Percentiles rank a stretch among this genome's conserved stretches.
Evolutionary conservation across 2,888 invertebrate species (phyloP).

Genomic region (Hoplodrina blanda): DNA sequence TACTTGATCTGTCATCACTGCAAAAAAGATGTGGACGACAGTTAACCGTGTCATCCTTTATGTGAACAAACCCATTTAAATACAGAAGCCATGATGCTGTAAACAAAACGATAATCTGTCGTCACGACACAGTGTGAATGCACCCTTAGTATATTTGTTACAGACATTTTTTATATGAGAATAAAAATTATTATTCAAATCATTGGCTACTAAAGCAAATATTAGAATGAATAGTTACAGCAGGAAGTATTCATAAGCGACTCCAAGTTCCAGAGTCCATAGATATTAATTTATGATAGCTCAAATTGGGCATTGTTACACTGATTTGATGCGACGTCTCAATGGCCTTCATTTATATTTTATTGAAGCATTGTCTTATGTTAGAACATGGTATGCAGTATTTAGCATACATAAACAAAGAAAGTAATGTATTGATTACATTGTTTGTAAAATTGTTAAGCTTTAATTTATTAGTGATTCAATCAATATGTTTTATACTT

Average conservation of each 20-base stretch:
- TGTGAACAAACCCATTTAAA: too few species aligned
- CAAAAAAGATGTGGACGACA: too few species aligned
- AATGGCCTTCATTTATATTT: slow-evolving; percentile 55
- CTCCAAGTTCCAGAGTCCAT: slow-evolving; percentile 50
- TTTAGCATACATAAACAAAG: background rate
- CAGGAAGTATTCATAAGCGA: slow-evolving; percentile 32
- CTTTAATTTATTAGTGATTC: background rate
- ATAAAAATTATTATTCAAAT: slow-evolving; percentile 6
- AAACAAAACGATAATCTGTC: too few species aligned
- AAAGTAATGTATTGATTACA: background rate
- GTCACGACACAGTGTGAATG: too few species aligned
- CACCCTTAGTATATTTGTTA: too few species aligned
- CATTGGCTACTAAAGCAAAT: slow-evolving; percentile 39
- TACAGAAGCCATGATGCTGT: too few species aligned
- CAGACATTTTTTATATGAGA: background rate
- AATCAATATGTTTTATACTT: background rate
- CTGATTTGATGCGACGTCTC: slow-evolving; percentile 57
- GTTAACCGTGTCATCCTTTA: too few species aligned
- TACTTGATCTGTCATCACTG: too few species aligned
- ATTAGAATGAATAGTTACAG: slow-evolving; percentile 29
- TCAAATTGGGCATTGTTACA: slow-evolving; percentile 59
- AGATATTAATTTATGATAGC: slow-evolving; percentile 51
- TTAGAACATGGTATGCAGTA: slow-evolving; percentile 31
- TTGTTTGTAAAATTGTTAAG: slow-evolving; percentile 5
- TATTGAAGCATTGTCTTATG: slow-evolving; percentile 56